Evolutionary conservation across 2,113 vertebrate genomes (phyloP), one percentile per base, ranked within the genome.

Genomic region (Scatophagus argus): DNA sequence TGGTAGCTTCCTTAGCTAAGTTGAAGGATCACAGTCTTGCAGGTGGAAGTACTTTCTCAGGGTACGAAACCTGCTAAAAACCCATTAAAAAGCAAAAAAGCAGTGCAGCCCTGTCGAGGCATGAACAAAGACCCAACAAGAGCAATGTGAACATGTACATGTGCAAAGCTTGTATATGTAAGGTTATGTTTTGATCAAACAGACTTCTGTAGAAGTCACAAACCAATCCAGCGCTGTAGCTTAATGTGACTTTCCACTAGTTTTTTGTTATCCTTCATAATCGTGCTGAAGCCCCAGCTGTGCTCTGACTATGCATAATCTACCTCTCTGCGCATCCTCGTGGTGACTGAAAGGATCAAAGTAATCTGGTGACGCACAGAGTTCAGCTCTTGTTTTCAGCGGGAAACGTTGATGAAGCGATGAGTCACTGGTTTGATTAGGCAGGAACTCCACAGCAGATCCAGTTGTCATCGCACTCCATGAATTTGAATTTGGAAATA

Each of bases 351-450:
- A 77, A 68, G 58, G 75, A 86, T 82, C 72, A 78, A 84, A 86
- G 81, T 54, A 44, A 72, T 62, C 61, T 51, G 41, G 75, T 82
- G 81, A 83, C 58, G 68, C 75, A 77, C 60, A 11, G 21, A 52
- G 60, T 63, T 58, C 36, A 9, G 59, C 56, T 55, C 63, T 86
- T 61, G 62, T 51, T 63, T 55, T 52, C 8, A 2, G 6, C 1
- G 44, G 8, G 6, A 65, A 49, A 34, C 12, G 21, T 19, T 69
- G 58, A 83, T 79, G 64, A 78, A 65, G 38, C 83, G 76, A 83
- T 85, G 89, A 90, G 65, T 85, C 87, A 79, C 47, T 29, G 59
- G 58, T 78, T 69, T 79, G 64, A 83, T 73, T 47, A 39, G 77
- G 29, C 39, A 56, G 62, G 39, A 72, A 66, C 55, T 49, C 41